phyloP scores from a whole-genome alignment of 2,888 invertebrate genomes.

The Carterocephalus palaemon region DNA sequence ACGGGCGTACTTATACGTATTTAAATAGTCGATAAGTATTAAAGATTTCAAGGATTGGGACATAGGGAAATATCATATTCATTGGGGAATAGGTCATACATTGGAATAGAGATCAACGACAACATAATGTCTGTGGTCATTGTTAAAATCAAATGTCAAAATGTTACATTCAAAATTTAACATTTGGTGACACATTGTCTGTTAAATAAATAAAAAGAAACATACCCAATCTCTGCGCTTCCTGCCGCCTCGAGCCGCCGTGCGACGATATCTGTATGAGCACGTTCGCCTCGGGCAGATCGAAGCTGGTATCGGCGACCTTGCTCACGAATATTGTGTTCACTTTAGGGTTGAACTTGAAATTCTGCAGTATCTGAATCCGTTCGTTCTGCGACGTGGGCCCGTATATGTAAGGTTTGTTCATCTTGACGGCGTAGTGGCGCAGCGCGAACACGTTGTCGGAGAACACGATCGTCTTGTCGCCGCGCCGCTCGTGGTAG shows the following conservation, averaged over 20 bases:
- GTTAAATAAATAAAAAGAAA: background rate
- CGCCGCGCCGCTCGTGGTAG: slow-evolving; percentile 94
- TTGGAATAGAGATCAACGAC: too few relatives aligned
- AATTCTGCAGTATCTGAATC: slow-evolving; percentile 98
- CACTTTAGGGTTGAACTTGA: slow-evolving; percentile 98
- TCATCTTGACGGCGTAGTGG: slow-evolving; percentile 98
- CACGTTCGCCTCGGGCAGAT: slow-evolving; percentile 99
- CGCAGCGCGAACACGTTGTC: slow-evolving; percentile 99
- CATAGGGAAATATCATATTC: too few relatives aligned
- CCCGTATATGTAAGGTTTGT: slow-evolving; percentile 98
- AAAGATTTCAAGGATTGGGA: too few relatives aligned
- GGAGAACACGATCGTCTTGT: slow-evolving; percentile 99
- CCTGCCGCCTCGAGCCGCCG: slow-evolving; percentile 98
- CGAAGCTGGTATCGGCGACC: slow-evolving; percentile 99
- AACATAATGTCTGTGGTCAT: too few relatives aligned
- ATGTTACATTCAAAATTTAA: too few relatives aligned
- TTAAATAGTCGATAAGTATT: too few relatives aligned
- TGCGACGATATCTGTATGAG: slow-evolving; percentile 99
- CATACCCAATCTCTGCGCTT: slow-evolving; percentile 94
- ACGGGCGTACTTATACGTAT: too few relatives aligned
- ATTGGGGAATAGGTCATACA: too few relatives aligned
- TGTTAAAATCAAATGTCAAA: too few relatives aligned
- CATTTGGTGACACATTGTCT: too few relatives aligned
- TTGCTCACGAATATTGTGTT: slow-evolving; percentile 99
- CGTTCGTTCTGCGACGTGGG: slow-evolving; percentile 97